Percentiles rank a stretch among this genome's conserved stretches.
Conservation (phyloP, 92 coral and sea anemone species). For the Pocillopora grandis region DNA sequence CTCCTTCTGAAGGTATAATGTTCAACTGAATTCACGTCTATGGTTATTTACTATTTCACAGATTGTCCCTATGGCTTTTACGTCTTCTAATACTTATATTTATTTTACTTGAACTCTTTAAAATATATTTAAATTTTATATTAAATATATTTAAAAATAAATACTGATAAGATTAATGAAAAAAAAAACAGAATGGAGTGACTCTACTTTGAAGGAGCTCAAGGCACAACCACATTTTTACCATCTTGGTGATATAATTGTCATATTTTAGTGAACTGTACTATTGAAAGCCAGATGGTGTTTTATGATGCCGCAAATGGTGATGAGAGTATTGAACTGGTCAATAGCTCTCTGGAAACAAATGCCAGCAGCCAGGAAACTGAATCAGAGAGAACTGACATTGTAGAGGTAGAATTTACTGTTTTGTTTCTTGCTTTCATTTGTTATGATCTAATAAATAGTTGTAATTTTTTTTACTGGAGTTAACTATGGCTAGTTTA, state of each 20-base stretch:
- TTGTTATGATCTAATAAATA: background rate
- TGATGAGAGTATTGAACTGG: conserved; percentile 73
- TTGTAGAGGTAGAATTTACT: conserved; percentile 36
- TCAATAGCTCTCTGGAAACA: conserved; percentile 15
- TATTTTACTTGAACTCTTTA: too few species aligned
- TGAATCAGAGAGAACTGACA: conserved; percentile 54
- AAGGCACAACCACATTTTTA: background rate
- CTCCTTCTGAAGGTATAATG: too few species aligned
- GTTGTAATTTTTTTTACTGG: background rate
- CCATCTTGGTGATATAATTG: background rate
- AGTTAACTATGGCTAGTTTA: background rate
- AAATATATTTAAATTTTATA: too few species aligned
- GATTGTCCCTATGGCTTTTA: too few species aligned
- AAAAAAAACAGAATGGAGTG: background rate
- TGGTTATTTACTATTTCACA: too few species aligned
- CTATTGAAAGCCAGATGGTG: conserved; percentile 46
- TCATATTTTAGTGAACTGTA: conserved; percentile 38
- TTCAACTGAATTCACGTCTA: too few species aligned
- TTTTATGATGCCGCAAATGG: conserved; percentile 52
- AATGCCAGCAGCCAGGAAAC: conserved; percentile 4
- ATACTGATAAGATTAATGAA: too few species aligned
- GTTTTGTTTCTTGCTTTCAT: background rate
- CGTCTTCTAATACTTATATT: too few species aligned
- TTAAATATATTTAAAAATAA: too few species aligned
- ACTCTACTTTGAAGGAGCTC: background rate